Conservation (phyloP, 1,140 invertebrate species). For the Temnothorax nylanderi region DNA sequence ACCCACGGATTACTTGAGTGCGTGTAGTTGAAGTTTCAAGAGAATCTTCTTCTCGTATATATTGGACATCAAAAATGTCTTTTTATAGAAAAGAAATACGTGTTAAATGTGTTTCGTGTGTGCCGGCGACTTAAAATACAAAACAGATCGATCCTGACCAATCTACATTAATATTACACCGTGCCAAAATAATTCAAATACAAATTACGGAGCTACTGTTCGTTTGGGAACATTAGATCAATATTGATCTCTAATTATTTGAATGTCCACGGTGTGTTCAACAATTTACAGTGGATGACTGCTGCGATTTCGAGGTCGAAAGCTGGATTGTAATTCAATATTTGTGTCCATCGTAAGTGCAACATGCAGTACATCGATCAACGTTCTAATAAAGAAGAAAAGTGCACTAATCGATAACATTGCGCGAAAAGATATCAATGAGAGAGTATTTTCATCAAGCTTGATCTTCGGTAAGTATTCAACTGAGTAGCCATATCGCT, state of each 20-base stretch:
- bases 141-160: neutral
- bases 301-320: neutral
- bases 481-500: neutral
- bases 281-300: neutral
- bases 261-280: neutral
- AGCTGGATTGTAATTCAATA: neutral
- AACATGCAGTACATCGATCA: neutral
- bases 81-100: neutral
- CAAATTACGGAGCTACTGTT: neutral
- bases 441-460: neutral
- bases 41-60: no score
- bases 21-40: neutral
- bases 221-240: neutral
- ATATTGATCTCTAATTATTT: slow-evolving; percentile 14
- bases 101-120: neutral
- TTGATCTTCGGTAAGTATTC: slow-evolving; percentile 20
- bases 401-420: neutral
- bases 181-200: neutral
- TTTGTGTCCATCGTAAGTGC: neutral
- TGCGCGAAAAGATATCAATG: neutral
- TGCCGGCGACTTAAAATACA: neutral
- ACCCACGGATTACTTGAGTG: neutral
- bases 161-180: neutral
- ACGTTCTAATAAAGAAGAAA: slow-evolving; percentile 1
- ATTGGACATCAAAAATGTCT: neutral